Percentiles rank a stretch among this genome's conserved stretches.
Conservation (phyloP, 2,113 vertebrate species). For the Hemicordylus capensis region DNA sequence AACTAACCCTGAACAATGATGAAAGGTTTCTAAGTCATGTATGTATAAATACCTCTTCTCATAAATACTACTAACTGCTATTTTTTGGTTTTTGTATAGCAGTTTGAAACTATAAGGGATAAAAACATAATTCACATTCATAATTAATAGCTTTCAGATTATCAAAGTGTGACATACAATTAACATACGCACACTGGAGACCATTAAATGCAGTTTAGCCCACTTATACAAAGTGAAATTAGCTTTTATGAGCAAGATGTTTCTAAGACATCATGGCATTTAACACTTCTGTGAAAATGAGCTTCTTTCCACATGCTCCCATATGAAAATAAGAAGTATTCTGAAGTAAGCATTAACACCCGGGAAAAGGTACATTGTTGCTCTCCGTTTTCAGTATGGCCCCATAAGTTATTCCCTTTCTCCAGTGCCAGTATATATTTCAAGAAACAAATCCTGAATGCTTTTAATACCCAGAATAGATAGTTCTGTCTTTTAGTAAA, state of each 20-base stretch:
- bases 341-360: background rate
- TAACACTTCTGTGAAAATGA: background rate
- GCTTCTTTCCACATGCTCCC: background rate
- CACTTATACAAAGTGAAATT: slow-evolving; percentile 13
- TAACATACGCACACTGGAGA: background rate
- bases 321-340: background rate
- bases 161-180: background rate
- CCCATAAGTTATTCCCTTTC: background rate
- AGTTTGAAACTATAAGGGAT: background rate
- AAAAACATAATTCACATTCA: background rate
- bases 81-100: background rate
- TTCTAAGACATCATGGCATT: background rate
- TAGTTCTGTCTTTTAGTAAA: slow-evolving; percentile 5
- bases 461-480: slow-evolving; percentile 9
- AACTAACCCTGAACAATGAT: too few species aligned
- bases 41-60: background rate
- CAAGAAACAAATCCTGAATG: background rate
- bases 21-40: too few species aligned
- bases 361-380: background rate
- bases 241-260: background rate
- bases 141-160: background rate
- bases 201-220: background rate
- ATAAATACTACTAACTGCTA: background rate
- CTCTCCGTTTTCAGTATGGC: background rate
- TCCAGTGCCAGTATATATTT: background rate